These are phyloP conservation scores for Forbesichthys agassizii DNA, from an alignment of 2,113 vertebrate species.

Conservation along the genomic window DNA sequence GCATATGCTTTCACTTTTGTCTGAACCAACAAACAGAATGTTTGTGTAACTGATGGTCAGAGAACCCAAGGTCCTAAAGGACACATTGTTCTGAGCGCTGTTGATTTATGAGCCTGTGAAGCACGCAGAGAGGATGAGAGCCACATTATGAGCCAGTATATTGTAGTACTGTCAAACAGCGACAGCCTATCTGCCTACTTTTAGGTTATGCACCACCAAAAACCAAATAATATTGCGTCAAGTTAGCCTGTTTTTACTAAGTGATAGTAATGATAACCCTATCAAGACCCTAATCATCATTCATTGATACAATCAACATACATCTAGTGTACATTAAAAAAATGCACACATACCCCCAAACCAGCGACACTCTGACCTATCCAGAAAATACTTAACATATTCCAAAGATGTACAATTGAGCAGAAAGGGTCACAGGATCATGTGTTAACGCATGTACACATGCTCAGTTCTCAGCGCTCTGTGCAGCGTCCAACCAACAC, in stretches of 20 bases:
- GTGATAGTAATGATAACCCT: conserved; percentile 49
- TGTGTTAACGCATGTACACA: conserved; percentile 75
- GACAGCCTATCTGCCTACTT: conserved; percentile 17
- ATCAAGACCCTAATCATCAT: conserved; percentile 29
- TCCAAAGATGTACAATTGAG: conserved; percentile 71
- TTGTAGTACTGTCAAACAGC: conserved; percentile 40
- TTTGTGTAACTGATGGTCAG: conserved; percentile 69
- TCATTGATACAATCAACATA: conserved; percentile 41
- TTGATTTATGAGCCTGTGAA: conserved; percentile 62
- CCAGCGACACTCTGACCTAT: conserved; percentile 58
- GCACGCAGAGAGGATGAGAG: conserved; percentile 50
- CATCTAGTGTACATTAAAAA: conserved; percentile 5
- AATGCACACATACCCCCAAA: conserved; percentile 34
- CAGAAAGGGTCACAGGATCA: conserved; percentile 72
- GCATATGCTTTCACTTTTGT: conserved; percentile 75
- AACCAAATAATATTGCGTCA: conserved; percentile 9
- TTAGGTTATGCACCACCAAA: conserved; percentile 50
- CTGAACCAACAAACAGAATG: conserved; percentile 70
- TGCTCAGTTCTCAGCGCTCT: conserved; percentile 70
- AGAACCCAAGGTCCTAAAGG: conserved; percentile 58
- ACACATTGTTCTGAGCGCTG: conserved; percentile 59
- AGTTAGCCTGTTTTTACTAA: conserved; percentile 35
- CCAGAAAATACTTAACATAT: conserved; percentile 60
- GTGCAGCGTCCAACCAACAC: conserved; percentile 72
- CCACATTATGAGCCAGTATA: conserved; percentile 23